Evolutionary conservation across 1,140 invertebrate species (phyloP).

Genomic region (Magallana angulata): DNA sequence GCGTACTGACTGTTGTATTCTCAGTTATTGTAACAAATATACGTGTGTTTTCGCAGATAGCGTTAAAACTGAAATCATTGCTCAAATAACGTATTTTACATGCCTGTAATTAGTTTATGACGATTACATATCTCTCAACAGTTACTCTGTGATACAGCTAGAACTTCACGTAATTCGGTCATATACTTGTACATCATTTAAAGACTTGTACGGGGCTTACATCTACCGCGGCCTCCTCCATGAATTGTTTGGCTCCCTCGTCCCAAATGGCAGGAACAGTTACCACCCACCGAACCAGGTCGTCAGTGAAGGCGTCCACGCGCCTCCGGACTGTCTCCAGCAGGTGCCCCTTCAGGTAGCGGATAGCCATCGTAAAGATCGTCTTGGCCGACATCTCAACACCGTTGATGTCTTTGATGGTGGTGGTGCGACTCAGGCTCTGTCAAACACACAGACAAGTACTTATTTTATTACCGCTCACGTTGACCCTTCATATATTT

Average conservation of each 20-base stretch:
- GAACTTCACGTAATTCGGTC: no score
- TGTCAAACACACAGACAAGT: not conserved
- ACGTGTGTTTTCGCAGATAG: no score
- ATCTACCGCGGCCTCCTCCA: slow-evolving; percentile 70
- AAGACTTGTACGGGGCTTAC: slow-evolving; percentile 41
- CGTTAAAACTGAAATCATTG: no score
- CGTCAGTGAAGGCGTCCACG: slow-evolving; percentile 42
- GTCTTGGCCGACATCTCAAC: slow-evolving; percentile 67
- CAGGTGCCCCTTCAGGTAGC: slow-evolving; percentile 71
- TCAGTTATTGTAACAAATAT: no score
- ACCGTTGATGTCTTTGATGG: slow-evolving; percentile 69
- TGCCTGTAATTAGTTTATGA: no score
- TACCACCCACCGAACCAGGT: slow-evolving; percentile 70
- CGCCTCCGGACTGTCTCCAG: slow-evolving; percentile 59
- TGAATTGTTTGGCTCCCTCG: slow-evolving; percentile 76
- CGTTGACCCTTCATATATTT: no score
- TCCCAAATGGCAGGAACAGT: slow-evolving; percentile 76
- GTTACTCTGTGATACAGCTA: no score
- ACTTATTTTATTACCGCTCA: no score
- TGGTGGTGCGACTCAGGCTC: slow-evolving; percentile 52
- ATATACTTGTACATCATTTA: no score
- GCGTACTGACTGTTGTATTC: no score
- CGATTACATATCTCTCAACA: no score
- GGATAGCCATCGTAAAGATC: slow-evolving; percentile 69
- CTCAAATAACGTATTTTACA: no score